These are phyloP conservation scores for Euura lappo DNA, from an alignment of 1,140 invertebrate species.

Conservation along the genomic window DNA sequence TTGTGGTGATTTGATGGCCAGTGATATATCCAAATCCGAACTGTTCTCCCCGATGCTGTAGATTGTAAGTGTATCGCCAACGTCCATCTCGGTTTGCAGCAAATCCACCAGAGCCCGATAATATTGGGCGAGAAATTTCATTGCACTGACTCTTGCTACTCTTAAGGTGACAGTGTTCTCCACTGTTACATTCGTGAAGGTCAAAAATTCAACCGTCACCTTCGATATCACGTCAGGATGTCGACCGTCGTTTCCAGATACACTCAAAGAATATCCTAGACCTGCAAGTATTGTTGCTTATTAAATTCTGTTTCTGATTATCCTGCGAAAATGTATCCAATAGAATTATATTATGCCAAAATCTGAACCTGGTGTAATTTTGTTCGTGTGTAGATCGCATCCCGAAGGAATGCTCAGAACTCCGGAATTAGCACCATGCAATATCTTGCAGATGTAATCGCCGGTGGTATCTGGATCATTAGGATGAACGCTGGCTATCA, in stretches of 20 bases:
- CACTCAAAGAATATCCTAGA: constrained; percentile 75
- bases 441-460: constrained; percentile 84
- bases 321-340: neutral
- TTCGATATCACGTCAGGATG: constrained; percentile 85
- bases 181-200: constrained; percentile 81
- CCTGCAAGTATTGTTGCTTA: constrained; percentile 36
- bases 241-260: constrained; percentile 88
- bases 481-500: constrained; percentile 89
- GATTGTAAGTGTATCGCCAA: constrained; percentile 70
- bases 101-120: constrained; percentile 77
- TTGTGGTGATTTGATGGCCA: constrained; percentile 66
- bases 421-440: constrained; percentile 65
- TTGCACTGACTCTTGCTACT: constrained; percentile 74
- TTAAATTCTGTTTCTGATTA: constrained; percentile 18
- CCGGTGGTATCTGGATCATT: constrained; percentile 88
- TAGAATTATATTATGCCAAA: constrained; percentile 17
- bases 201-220: constrained; percentile 80
- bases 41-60: constrained; percentile 77
- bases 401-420: constrained; percentile 75
- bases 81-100: constrained; percentile 68
- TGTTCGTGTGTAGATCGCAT: constrained; percentile 79
- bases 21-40: constrained; percentile 66
- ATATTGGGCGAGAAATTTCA: constrained; percentile 75
- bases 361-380: constrained; percentile 65
- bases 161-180: constrained; percentile 82